Conservation (phyloP, 2,888 invertebrate species). For the Diarsia brunnea region DNA sequence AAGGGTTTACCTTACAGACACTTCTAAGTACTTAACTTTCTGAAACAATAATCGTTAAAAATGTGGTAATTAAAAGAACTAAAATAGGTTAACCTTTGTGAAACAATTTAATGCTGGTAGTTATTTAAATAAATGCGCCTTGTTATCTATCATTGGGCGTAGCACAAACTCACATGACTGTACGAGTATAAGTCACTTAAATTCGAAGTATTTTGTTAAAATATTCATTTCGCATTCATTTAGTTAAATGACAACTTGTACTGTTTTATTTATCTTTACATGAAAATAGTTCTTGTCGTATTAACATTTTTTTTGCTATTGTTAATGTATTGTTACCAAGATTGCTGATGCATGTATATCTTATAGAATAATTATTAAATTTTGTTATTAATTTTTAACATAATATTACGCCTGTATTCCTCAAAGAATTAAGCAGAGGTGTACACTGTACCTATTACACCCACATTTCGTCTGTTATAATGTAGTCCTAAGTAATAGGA, state of each 20-base stretch:
- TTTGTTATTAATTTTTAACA: no score
- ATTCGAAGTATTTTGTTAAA: background rate
- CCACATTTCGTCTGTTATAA: no score
- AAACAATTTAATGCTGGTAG: background rate
- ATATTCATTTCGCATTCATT: background rate
- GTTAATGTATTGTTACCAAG: no score
- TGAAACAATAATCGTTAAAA: background rate
- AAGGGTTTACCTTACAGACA: background rate
- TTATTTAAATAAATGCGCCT: background rate
- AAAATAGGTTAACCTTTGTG: constrained; percentile 7
- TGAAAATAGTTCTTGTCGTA: background rate
- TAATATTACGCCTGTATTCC: no score
- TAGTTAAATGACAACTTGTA: no score
- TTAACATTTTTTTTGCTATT: no score
- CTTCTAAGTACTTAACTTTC: background rate
- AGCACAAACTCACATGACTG: background rate
- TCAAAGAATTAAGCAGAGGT: no score
- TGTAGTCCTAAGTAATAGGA: no score
- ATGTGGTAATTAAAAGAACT: background rate
- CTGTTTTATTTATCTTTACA: background rate
- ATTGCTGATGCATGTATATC: no score
- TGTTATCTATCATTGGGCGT: background rate
- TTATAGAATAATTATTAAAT: no score
- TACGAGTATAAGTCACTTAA: background rate
- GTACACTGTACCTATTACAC: no score